Evolutionary conservation across 2,797 vertebrate species (phyloP).

Genomic region (Gambusia yucatana): DNA sequence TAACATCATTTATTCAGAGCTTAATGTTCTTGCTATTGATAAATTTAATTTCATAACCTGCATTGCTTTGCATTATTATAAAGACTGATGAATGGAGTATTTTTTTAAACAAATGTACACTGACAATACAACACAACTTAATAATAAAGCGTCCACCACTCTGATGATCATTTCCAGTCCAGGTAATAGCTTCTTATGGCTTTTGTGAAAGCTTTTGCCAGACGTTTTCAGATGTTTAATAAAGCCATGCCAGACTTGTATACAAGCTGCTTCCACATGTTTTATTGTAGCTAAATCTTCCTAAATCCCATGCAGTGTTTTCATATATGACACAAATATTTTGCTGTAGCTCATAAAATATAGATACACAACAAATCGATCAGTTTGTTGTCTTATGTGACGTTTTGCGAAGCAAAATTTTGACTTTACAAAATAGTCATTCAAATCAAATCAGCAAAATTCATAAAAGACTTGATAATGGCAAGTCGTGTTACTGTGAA

Average conservation of each 20-base stretch:
- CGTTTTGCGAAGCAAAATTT: not conserved
- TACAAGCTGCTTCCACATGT: not conserved
- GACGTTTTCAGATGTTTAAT: not conserved
- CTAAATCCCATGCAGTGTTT: not conserved
- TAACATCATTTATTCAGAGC: not conserved
- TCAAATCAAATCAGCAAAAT: not conserved
- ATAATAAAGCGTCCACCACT: not conserved
- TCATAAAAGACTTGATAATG: not conserved
- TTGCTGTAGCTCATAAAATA: not conserved
- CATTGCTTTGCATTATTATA: not conserved
- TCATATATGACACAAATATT: not conserved
- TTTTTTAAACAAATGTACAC: not conserved
- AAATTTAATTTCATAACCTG: not conserved
- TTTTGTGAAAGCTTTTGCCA: not conserved
- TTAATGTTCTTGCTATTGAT: constrained; percentile 6
- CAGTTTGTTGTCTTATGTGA: not conserved
- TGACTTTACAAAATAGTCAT: not conserved
- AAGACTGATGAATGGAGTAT: not conserved
- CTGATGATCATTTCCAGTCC: not conserved
- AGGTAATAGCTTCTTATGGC: not conserved
- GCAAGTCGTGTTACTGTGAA: not conserved
- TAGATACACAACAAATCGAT: not conserved
- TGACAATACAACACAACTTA: not conserved
- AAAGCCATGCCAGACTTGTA: not conserved
- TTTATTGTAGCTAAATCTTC: not conserved